Evolutionary conservation across 2,797 vertebrate species (phyloP).

Genomic region (Lophotriccus pileatus): DNA sequence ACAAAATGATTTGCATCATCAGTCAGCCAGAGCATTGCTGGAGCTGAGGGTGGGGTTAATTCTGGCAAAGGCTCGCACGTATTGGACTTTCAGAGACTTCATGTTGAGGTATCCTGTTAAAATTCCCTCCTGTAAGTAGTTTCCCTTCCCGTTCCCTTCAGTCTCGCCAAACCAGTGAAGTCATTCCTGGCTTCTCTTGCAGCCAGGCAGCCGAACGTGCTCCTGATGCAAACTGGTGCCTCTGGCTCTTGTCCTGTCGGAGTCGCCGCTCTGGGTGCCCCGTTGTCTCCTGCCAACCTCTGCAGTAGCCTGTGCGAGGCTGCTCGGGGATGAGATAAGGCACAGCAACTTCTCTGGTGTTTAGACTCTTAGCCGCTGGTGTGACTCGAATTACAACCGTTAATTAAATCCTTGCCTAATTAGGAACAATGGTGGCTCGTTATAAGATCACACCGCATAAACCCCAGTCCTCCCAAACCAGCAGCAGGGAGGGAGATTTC

Average conservation of each 20-base stretch:
- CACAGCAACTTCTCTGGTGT: background rate
- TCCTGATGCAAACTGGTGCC: background rate
- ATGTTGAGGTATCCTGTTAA: background rate
- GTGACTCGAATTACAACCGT: background rate
- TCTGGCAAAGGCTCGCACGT: rapidly evolving
- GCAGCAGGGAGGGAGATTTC: background rate
- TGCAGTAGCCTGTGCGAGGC: background rate
- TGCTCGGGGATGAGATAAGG: background rate
- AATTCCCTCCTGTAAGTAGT: background rate
- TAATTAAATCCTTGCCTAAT: slow-evolving; percentile 53
- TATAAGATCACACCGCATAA: background rate
- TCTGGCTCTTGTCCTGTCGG: background rate
- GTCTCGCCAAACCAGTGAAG: background rate
- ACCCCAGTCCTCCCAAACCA: background rate
- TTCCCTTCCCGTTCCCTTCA: background rate
- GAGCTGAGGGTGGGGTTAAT: background rate
- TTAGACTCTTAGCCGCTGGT: background rate
- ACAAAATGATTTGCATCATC: background rate
- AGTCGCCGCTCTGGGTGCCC: rapidly evolving
- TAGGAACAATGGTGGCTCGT: background rate
- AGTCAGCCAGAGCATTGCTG: background rate
- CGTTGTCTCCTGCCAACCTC: background rate
- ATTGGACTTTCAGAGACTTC: background rate
- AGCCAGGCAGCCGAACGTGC: rapidly evolving
- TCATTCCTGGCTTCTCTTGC: background rate